Evolutionary conservation across 2,797 vertebrate genomes (phyloP).

Genomic region (Vireo griseus): DNA sequence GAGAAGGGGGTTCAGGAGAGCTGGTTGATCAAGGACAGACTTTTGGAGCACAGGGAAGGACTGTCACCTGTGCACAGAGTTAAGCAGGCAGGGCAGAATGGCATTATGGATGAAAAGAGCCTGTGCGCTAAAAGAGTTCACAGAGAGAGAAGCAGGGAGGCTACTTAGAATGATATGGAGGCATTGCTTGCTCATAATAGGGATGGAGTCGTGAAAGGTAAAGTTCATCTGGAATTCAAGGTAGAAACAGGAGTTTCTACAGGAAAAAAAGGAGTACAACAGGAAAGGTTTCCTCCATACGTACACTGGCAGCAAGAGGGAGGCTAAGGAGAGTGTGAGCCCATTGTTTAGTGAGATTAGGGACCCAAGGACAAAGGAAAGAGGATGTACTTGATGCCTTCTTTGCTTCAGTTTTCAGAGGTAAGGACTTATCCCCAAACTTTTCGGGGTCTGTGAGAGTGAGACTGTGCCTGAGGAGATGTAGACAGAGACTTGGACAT

Average conservation of each 20-base stretch:
- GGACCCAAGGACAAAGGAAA: neutral
- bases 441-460: neutral
- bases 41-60: neutral
- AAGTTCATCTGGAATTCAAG: neutral
- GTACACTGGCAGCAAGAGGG: neutral
- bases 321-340: neutral
- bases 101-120: neutral
- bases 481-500: neutral
- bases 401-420: neutral
- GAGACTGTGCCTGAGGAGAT: neutral
- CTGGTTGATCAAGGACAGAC: neutral
- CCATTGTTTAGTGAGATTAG: neutral
- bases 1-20: neutral
- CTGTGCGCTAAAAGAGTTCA: neutral
- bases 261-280: neutral
- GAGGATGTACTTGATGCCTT: neutral
- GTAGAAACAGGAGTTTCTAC: too few species aligned
- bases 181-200: neutral
- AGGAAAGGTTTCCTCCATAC: neutral
- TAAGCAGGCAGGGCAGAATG: neutral
- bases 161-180: neutral
- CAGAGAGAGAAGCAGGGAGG: neutral
- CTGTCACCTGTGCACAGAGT: neutral
- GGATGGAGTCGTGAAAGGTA: neutral
- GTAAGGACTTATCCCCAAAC: neutral